Evolutionary conservation across 2,113 vertebrate genomes (phyloP).

Genomic region (Scortum barcoo): DNA sequence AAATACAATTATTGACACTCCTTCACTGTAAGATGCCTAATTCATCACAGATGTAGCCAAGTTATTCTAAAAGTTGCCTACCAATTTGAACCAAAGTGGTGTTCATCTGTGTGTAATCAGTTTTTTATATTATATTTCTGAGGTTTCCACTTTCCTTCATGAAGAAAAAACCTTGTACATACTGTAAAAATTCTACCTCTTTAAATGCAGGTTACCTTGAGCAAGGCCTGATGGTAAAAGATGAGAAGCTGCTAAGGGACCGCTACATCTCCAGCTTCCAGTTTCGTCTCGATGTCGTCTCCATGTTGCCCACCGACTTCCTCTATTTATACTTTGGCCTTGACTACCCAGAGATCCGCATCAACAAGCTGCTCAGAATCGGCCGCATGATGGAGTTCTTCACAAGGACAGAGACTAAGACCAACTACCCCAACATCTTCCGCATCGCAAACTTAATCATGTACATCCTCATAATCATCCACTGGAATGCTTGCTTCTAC

Average conservation of each 20-base stretch:
- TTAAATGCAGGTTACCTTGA: constrained; percentile 90
- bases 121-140: background rate
- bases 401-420: constrained; percentile 94
- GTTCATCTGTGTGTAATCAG: background rate
- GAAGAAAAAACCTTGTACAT: background rate
- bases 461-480: constrained; percentile 99
- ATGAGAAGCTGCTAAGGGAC: constrained; percentile 87
- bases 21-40: background rate
- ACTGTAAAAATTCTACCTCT: background rate
- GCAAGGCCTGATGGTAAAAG: constrained; percentile 93
- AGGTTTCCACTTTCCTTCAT: background rate
- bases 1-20: background rate
- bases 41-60: background rate
- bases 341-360: constrained; percentile 94
- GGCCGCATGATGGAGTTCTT: constrained; percentile 97
- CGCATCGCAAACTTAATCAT: constrained; percentile 96
- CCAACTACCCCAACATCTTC: constrained; percentile 97
- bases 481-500: constrained; percentile 98
- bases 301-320: constrained; percentile 93
- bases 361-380: constrained; percentile 93
- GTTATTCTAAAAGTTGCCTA: background rate
- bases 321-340: constrained; percentile 91
- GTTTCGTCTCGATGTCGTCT: constrained; percentile 91
- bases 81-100: background rate
- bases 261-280: constrained; percentile 88